Base-by-base conservation (phyloP, 2,113 vertebrate species). In the Chrysemys picta region DNA sequence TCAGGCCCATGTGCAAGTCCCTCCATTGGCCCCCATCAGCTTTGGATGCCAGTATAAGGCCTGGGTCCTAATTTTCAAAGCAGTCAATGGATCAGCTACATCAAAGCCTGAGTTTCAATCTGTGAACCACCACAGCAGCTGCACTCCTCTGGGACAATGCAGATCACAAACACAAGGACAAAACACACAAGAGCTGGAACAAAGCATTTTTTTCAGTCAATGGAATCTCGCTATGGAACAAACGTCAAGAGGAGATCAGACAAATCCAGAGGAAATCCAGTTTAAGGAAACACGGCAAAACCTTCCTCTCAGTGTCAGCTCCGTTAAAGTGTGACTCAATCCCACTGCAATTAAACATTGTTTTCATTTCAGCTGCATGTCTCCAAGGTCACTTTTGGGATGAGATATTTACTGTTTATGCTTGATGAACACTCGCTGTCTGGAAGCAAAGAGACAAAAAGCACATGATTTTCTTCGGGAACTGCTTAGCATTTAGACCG, bases 351-450 rank as follows among this genome's bases (percentile, higher is more conserved):
- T 47, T 25, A 92, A 82, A 42, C 94, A 80, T 50, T 94, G 8
- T 93, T 95, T 95, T 38, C 80, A 47, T 91, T 85, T 88, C 93
- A 91, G 91, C 59, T 94, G 19, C 65, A 22, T 10, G 17, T 21
- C 31, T 72, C 42, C 95, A 97, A 96, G 96, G 96, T 95, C 96
- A 75, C 16, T 27, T 69, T 84, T 89, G 62, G 38, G 89, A 93
- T 91, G 91, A 97, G 94, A 91, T 91, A 89, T 75, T 93, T 96
- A 10, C 53, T 87, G 24, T 87, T 96, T 92, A 82, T 8, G 92
- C 92, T 53, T 91, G 92, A 91, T 79, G n/a, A 89, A 52, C 83
- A 83, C 57, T 88, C 17, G 10, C 65, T 6, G 3, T n/a, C 27
- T 76, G 47, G 86, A 91, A 8, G 57, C n/a, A 90, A 83, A 65